Base-by-base conservation (phyloP, 2,797 vertebrate species). In the Sebastes iracundus region DNA sequence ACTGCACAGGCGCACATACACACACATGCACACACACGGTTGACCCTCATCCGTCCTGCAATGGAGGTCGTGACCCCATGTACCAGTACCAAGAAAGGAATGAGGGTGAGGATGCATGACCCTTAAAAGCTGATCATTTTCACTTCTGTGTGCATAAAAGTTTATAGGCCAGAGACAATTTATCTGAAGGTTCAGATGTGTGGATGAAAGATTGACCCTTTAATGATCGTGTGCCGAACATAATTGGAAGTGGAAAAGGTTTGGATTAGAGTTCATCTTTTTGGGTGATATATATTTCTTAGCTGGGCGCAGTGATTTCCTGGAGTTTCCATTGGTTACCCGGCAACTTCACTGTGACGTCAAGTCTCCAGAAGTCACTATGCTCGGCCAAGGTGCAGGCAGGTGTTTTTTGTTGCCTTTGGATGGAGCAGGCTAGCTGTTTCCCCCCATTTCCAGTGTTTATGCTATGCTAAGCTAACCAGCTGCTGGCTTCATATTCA, bases 31-130 rank as follows among this genome's bases (percentile, higher is more conserved):
- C 77, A 81, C 63, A 80, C 72, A 66, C 5, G 23, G 71, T 71
- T 77, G 59, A 77, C 88, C 81, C 84, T 92, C 90, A 90, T 92
- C 84, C 87, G 83, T 91, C 86, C 88, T 89, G 78, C 86, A 85
- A 81, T 78, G 67, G 71, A 92, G 94, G 94, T 95, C 92, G 68
- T 67, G 87, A 92, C 93, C 94, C 76, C 90, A 88, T 90, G 91
- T 93, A 88, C 84, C 82, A 80, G 76, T 64, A 77, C 85, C 68
- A 78, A 81, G 81, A 84, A 90, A 90, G 84, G 91, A 94, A 90
- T 91, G 87, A 91, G 82, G 85, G 65, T 75, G 79, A 86, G 72
- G 87, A 92, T 93, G 81, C 75, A 68, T 86, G 87, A 89, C 87
- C 86, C 82, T 85, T 87, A 80, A 89, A 91, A 90, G 79, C 79